Conservation (phyloP, 2,888 invertebrate species). For the Athalia circularis region DNA sequence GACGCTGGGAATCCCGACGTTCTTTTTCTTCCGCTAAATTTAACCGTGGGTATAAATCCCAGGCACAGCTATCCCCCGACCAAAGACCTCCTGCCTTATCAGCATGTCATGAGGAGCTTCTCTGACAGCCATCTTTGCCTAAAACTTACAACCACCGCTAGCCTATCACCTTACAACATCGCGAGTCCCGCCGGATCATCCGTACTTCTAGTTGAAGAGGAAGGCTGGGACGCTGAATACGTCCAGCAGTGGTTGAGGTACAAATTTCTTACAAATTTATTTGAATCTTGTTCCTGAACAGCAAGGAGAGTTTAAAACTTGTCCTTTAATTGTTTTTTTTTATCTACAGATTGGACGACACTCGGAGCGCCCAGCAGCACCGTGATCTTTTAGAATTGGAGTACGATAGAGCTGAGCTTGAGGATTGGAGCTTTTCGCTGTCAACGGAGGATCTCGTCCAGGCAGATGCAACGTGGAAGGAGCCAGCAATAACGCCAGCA, state of each 20-base stretch:
- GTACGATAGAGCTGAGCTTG: constrained; percentile 85
- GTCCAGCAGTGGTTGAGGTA: constrained; percentile 83
- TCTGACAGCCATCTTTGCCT: constrained; percentile 85
- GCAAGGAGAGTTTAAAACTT: background rate
- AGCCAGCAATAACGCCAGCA: constrained; percentile 75
- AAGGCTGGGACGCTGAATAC: constrained; percentile 82
- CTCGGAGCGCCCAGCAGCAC: constrained; percentile 82
- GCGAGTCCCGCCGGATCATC: constrained; percentile 65
- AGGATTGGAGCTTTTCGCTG: constrained; percentile 86
- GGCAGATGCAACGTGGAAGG: constrained; percentile 57
- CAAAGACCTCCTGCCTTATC: constrained; percentile 82
- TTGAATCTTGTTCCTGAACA: background rate
- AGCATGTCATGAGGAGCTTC: constrained; percentile 84
- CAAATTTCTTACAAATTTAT: no score
- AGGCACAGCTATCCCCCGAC: constrained; percentile 85
- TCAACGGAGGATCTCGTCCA: constrained; percentile 83
- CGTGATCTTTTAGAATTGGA: constrained; percentile 83
- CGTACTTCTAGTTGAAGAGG: constrained; percentile 69
- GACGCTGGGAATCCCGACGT: constrained; percentile 80
- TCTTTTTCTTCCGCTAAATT: constrained; percentile 82
- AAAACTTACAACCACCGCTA: constrained; percentile 78
- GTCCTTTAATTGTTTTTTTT: background rate
- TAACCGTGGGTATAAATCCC: constrained; percentile 78
- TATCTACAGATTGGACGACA: constrained; percentile 79
- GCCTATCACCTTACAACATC: constrained; percentile 64